Evolutionary conservation across 2,113 vertebrate genomes (phyloP), one percentile per base, ranked within the genome.

Genomic region (Suncus etruscus): DNA sequence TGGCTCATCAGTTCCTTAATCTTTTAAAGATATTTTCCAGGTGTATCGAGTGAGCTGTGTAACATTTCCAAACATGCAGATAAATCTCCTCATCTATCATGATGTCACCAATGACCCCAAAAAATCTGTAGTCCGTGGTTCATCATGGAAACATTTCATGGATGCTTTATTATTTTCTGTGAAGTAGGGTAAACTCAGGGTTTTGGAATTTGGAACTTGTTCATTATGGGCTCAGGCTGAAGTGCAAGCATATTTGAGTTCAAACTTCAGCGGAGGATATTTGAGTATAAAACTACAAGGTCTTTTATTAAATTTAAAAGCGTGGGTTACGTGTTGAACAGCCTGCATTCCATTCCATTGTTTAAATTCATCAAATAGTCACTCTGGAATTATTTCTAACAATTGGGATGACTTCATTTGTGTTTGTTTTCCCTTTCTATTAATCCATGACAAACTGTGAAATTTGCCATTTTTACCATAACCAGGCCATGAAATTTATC

Each of bases 361-460:
- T 95, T 97, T 96, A 89, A 91, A 79, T 96, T 94, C 95, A 88
- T 96, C 95, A 95, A 94, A 95, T 75, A 92, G 95, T 94, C 96
- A 92, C 90, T 96, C 93, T 95, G 96, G 96, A 94, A 95, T 96
- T 91, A 95, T 91, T 95, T 92, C 78, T 94, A 96, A 91, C 95
- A 97, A 95, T 94, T 79, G 90, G 87, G 94, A 96, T 96, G 96
- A 95, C 93, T 97, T 97, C 96, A 94, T 97, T 96, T 97, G 94
- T 95, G 91, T 97, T 97, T 97, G 95, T 97, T 98, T 98, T 97
- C 79, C 70, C 95, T 96, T 97, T 96, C 95, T 93, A 93, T 97
- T 97, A 97, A 94, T 94, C 94, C 97, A 85, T 96, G 97, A 97
- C 92, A 96, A 97, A 97, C 93, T 96, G 96, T 92, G 96, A 98